These are phyloP conservation scores for Caloenas nicobarica DNA, from an alignment of 2,113 vertebrate species.

Conservation along the genomic window DNA sequence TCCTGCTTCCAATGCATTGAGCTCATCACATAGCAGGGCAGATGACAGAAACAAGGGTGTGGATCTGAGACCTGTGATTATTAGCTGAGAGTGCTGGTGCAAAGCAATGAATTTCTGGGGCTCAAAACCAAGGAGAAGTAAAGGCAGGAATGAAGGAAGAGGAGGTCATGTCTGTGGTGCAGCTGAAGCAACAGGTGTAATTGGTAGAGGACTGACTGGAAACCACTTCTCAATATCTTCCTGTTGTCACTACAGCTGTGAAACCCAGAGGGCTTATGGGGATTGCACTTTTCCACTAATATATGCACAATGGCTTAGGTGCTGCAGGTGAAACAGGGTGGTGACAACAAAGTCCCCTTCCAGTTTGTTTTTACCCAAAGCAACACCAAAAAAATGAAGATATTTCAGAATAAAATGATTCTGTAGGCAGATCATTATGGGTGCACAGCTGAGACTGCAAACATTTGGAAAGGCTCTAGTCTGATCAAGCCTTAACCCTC, in stretches of 20 bases:
- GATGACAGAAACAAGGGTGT: constrained; percentile 60
- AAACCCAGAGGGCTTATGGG: not conserved
- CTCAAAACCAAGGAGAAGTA: not conserved
- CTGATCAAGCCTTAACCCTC: not conserved
- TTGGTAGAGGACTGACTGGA: not conserved
- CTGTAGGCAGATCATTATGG: not conserved
- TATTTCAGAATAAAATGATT: not conserved
- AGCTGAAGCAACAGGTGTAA: not conserved
- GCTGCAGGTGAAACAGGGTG: not conserved
- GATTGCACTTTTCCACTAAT: not conserved
- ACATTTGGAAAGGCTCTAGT: not conserved
- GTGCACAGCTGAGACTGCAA: not conserved
- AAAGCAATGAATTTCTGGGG: constrained; percentile 5
- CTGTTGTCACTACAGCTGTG: not conserved
- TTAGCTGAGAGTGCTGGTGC: not conserved
- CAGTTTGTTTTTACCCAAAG: not conserved
- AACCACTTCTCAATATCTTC: not conserved
- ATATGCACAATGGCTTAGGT: not conserved
- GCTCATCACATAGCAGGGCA: constrained; percentile 54
- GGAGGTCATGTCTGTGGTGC: not conserved
- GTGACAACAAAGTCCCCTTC: not conserved
- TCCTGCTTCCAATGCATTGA: constrained; percentile 63
- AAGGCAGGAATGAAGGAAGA: not conserved
- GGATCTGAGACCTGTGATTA: constrained; percentile 47
- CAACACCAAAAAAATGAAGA: not conserved